Percentiles rank a stretch among this genome's conserved stretches.
phyloP scores from a whole-genome alignment of 2,888 invertebrate genomes.

The Caenorhabditis zanzibari region DNA sequence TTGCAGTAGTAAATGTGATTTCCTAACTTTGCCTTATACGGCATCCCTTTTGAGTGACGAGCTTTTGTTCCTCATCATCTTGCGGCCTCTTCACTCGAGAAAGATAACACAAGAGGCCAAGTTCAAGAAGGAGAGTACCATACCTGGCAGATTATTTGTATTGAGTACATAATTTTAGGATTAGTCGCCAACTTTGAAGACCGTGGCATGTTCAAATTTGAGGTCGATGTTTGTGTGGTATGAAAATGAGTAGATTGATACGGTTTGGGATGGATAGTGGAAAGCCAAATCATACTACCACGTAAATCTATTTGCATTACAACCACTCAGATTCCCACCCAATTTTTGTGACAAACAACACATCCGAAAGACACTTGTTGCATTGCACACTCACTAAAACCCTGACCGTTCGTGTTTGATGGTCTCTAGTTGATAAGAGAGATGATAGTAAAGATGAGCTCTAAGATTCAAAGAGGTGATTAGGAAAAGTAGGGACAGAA shows the following conservation, averaged over 20 bases:
- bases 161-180: conserved; percentile 55
- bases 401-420: conserved; percentile 58
- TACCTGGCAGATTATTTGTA: conserved; percentile 56
- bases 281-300: conserved; percentile 36
- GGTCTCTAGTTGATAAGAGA: conserved; percentile 50
- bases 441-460: conserved; percentile 42
- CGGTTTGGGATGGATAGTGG: neutral
- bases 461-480: conserved; percentile 32
- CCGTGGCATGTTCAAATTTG: conserved; percentile 11
- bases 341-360: conserved; percentile 59
- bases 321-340: conserved; percentile 61
- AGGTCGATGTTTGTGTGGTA: neutral
- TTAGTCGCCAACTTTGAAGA: conserved; percentile 19
- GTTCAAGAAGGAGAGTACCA: conserved; percentile 14
- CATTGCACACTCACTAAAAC: conserved; percentile 16
- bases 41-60: conserved; percentile 31
- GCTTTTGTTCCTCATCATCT: conserved; percentile 32
- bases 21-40: conserved; percentile 16
- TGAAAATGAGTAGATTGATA: neutral
- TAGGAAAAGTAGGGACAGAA: neutral
- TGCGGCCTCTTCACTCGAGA: conserved; percentile 37
- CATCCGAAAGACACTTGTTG: conserved; percentile 56
- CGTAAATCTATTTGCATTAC: conserved; percentile 57
- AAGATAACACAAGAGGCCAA: conserved; percentile 39
- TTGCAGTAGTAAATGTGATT: conserved; percentile 23